Evolutionary conservation across 2,797 vertebrate genomes (phyloP).

Genomic region (Pseudotriccus pelzelni): DNA sequence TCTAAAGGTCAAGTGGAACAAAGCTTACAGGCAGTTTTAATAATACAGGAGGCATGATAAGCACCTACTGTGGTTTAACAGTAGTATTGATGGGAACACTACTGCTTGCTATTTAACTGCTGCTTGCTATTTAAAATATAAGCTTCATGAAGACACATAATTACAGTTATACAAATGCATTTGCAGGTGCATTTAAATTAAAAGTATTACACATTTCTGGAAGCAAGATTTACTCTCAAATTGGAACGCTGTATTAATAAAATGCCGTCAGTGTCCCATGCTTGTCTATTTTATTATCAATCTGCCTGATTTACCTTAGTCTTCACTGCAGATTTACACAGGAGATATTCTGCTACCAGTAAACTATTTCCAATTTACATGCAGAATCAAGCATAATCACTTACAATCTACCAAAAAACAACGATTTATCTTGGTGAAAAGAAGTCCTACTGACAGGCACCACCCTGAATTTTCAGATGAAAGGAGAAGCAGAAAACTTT

Average conservation of each 20-base stretch:
- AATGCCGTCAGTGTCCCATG: not conserved
- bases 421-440: not conserved
- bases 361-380: not conserved
- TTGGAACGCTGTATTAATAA: not conserved
- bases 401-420: not conserved
- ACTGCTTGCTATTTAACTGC: not conserved
- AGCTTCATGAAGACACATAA: not conserved
- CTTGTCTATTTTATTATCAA: not conserved
- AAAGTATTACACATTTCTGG: not conserved
- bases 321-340: not conserved
- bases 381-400: not conserved
- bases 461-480: not conserved
- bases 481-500: not conserved
- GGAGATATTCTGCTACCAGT: not conserved
- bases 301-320: not conserved
- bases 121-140: not conserved
- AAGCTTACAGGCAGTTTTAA: slow-evolving; percentile 4
- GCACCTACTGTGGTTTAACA: not conserved
- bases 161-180: not conserved
- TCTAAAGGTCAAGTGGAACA: slow-evolving; percentile 52
- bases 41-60: not conserved
- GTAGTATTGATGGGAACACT: not conserved
- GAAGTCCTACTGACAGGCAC: not conserved
- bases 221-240: not conserved
- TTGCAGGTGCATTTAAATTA: not conserved